These are phyloP conservation scores for Ephialtes manifestator DNA, from an alignment of 2,888 invertebrate species.

Conservation along the genomic window DNA sequence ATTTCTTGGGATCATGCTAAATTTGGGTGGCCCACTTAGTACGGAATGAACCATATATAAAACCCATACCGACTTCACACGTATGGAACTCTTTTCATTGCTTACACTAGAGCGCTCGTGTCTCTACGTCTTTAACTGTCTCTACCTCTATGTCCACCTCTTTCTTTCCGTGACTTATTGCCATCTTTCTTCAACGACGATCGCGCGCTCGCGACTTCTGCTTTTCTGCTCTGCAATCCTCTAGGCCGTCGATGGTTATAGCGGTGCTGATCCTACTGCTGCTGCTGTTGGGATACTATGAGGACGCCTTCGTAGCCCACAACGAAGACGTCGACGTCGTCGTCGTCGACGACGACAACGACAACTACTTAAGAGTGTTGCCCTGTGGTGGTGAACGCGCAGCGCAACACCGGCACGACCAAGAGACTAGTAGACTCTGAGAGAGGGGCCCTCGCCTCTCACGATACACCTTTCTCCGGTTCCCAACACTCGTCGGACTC, in stretches of 20 bases:
- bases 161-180: not conserved
- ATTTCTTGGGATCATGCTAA: no score
- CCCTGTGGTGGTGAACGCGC: constrained; percentile 46
- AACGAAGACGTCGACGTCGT: constrained; percentile 20
- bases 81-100: constrained; percentile 2
- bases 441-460: constrained; percentile 64
- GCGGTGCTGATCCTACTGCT: not conserved
- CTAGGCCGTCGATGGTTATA: constrained; percentile 5
- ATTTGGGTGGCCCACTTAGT: no score
- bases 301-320: constrained; percentile 35
- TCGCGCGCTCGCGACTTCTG: not conserved
- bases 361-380: constrained; percentile 39
- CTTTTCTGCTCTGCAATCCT: constrained; percentile 7
- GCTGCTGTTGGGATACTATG: not conserved
- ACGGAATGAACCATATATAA: no score
- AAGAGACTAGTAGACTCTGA: constrained; percentile 40
- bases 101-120: not conserved
- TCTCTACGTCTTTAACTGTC: constrained; percentile 6
- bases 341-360: constrained; percentile 23
- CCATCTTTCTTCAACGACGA: constrained; percentile 11
- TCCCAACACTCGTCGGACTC: constrained; percentile 74
- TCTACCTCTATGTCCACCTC: not conserved
- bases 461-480: constrained; percentile 81
- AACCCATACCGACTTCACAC: no score
- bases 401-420: constrained; percentile 31